These are phyloP conservation scores for Orchesella cincta DNA, from an alignment of 1,140 invertebrate species.

Conservation along the genomic window DNA sequence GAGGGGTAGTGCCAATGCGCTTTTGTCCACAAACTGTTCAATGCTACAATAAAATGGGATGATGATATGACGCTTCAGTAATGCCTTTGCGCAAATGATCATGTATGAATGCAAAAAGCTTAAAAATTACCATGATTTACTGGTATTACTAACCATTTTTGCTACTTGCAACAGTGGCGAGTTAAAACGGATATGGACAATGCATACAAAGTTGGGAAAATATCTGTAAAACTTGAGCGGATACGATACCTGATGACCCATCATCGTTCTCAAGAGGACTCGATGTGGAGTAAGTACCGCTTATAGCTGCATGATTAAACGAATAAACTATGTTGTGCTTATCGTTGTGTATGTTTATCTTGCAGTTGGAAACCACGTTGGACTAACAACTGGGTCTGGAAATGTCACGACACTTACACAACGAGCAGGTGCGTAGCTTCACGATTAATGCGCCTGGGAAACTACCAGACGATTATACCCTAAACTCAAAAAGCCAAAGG, in stretches of 20 bases:
- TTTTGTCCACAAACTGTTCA: slow-evolving; percentile 60
- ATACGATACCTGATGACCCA: slow-evolving; percentile 48
- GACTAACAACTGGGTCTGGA: slow-evolving; percentile 44
- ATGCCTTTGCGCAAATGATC: slow-evolving; percentile 30
- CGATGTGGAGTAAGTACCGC: slow-evolving; percentile 47
- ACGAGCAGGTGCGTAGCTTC: not conserved
- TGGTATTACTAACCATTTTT: too few relatives aligned
- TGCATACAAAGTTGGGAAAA: slow-evolving; percentile 61
- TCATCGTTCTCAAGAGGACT: slow-evolving; percentile 49
- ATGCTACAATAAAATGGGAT: slow-evolving; percentile 63
- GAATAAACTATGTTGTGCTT: not conserved
- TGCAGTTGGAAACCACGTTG: slow-evolving; percentile 45
- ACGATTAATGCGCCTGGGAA: slow-evolving; percentile 4
- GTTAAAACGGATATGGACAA: slow-evolving; percentile 65
- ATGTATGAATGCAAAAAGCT: not conserved
- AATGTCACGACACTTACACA: slow-evolving; percentile 1
- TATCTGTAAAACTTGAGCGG: slow-evolving; percentile 63
- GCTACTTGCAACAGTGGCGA: slow-evolving; percentile 60
- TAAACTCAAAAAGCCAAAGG: not conserved
- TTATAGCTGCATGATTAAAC: not conserved
- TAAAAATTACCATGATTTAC: too few relatives aligned
- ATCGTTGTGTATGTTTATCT: not conserved
- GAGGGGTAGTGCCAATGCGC: slow-evolving; percentile 59
- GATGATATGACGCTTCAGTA: slow-evolving; percentile 63
- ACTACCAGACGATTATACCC: slow-evolving; percentile 7